Evolutionary conservation across 1,140 invertebrate genomes (phyloP), one percentile per base, ranked within the genome.

Genomic region (Plutomurus gul): DNA sequence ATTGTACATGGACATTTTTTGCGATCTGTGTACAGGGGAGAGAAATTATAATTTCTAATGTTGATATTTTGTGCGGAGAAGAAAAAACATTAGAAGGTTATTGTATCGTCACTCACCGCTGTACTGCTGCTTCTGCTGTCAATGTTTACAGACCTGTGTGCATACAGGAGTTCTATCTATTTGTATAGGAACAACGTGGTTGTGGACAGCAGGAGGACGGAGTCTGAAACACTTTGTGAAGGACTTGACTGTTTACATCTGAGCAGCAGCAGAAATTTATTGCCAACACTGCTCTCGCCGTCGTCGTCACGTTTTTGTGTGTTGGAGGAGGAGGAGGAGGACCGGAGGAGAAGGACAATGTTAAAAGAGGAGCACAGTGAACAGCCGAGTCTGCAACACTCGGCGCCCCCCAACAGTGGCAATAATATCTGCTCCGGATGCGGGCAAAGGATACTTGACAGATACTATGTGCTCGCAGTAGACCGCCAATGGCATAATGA

Each of bases 401-500:
- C 56, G 6, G 72, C 39, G 74, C 81, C 70, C 73, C 56, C 36
- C 16, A 72, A 22, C 37, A 72, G 16, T 76, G 82, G 49, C 11
- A 76, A 77, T 74, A 74, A 73, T 71, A 88, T 91, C 25, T 97
- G 95, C 87, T 93, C 94, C 16, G 95, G 94, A n/a, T 96, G 95
- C 85, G 93, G 93, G 2, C 87, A 90, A 4, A 88, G 90, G 77
- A 96, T 97, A 86, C 90, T 92, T 77, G 96, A 98, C 88, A 88
- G 94, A 82, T 97, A 92, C 88, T 97, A 96, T 86, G 90, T 97
- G 25, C 88, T 93, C 79, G 94, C 94, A 1, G 94, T 95, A 22
- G 95, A 97, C 85, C 90, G 93, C 78, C 93, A 93, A 84, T 97
- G 95, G 95, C 95, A 97, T 86, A 92, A 92, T 37, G 88, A 90